Evolutionary conservation across 2,888 invertebrate species (phyloP).

Genomic region (Odontothrips loti): DNA sequence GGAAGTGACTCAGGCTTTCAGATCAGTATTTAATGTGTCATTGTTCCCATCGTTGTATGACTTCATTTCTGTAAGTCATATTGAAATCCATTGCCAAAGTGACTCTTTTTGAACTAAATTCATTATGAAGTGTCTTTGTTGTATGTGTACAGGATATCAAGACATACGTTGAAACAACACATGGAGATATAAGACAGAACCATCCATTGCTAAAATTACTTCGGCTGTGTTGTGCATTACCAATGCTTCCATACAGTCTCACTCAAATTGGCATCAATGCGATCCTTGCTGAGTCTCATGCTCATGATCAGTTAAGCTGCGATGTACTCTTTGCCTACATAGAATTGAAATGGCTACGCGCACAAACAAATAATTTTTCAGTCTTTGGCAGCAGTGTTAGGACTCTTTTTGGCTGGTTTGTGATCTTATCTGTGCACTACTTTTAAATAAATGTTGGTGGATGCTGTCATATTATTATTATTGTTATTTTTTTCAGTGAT

Average conservation of each 20-base stretch:
- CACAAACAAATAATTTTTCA: neutral
- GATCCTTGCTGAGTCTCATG: too few species aligned
- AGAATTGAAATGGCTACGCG: too few species aligned
- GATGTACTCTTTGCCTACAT: neutral
- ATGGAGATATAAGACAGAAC: neutral
- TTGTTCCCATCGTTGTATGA: neutral
- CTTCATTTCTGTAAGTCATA: neutral
- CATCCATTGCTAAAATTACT: neutral
- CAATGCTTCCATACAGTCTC: neutral
- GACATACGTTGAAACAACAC: neutral
- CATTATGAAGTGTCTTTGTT: too few species aligned
- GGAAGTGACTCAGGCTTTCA: neutral
- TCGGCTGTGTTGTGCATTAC: neutral
- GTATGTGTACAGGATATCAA: neutral
- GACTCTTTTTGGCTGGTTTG: neutral
- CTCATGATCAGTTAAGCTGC: too few species aligned
- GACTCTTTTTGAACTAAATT: neutral
- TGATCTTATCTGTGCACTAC: too few species aligned
- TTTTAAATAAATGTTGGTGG: neutral
- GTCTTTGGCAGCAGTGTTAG: neutral
- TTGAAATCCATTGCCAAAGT: too few species aligned
- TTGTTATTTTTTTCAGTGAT: neutral
- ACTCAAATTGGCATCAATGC: neutral
- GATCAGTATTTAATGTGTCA: neutral
- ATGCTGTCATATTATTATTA: neutral